phyloP scores from a whole-genome alignment of 2,113 vertebrate genomes.

The Rhynchomys soricoides region DNA sequence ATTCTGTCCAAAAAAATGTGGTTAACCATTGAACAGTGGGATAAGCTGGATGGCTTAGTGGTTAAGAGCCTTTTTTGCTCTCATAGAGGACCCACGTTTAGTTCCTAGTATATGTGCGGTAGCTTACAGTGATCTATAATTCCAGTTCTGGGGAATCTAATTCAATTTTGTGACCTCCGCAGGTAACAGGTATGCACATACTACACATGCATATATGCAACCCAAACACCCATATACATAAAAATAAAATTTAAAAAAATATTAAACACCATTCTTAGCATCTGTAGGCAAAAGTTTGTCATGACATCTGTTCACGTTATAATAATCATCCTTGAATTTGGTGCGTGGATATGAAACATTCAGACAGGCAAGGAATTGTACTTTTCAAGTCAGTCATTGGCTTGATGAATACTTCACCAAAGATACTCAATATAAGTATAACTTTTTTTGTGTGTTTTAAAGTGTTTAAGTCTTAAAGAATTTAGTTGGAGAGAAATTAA shows the following conservation, averaged over 20 bases:
- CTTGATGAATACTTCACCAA: conserved; percentile 34
- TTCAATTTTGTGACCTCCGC: background rate
- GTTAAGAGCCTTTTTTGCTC: background rate
- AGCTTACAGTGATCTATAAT: background rate
- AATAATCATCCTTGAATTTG: conserved; percentile 35
- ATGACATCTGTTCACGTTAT: conserved; percentile 2
- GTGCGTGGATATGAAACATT: conserved; percentile 17
- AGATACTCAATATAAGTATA: conserved; percentile 29
- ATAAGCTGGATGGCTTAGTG: background rate
- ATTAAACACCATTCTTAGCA: conserved; percentile 33
- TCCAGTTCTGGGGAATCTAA: background rate
- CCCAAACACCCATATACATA: background rate
- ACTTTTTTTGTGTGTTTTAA: conserved; percentile 30
- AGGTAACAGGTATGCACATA: background rate
- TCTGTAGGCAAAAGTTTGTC: conserved; percentile 1
- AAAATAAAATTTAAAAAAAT: background rate
- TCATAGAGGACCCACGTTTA: background rate
- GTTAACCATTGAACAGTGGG: background rate
- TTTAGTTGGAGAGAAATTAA: conserved; percentile 45
- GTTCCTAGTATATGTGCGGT: background rate
- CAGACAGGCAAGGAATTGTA: background rate
- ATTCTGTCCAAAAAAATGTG: conserved; percentile 49
- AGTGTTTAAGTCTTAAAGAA: conserved; percentile 31
- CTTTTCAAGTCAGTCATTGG: conserved; percentile 38
- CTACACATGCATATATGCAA: background rate